Base-by-base conservation (phyloP, 2,113 vertebrate species). In the Triplophysa tibetana region DNA sequence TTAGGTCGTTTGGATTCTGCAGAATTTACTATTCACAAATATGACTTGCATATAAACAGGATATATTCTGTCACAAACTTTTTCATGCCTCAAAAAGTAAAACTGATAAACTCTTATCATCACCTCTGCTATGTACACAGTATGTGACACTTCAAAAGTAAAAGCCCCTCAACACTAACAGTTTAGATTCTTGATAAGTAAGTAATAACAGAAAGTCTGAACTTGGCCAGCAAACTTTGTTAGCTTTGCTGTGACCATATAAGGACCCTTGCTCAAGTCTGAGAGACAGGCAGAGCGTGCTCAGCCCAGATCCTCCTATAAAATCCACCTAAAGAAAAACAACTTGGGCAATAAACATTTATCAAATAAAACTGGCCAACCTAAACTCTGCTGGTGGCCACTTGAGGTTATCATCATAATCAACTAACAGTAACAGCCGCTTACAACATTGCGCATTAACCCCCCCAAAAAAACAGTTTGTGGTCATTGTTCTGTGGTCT, bases 191-290 rank as follows among this genome's bases (percentile, higher is more conserved):
- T 81, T 82, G 23, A 67, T 84, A 81, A 87, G 72, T 82, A 82
- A 88, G 87, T 87, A 86, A 90, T 89, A 89, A 91, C 88, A 88
- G 87, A 89, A 81, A 86, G 83, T 70, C 83, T 23, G 84, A 64
- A 75, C 82, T 80, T 62, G 69, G 86, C 82, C 83, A 86, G 73
- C 88, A 56, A 79, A 60, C 62, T 78, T 85, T 80, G 79, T 61
- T 66, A 77, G 83, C 77, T 84, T 78, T 82, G 86, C 85, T 83
- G 84, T 93, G 88, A 92, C 93, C 93, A 92, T 93, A 93, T 93
- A 94, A 91, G 93, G 92, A 82, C 86, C 84, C 87, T 5, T 81
- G 81, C 76, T 77, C 23, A 38, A 82, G 66, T 68, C 38, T 72
- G 77, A 60, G 70, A 52, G 62, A 82, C 52, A 72, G 54, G 79